Base-by-base conservation (phyloP, 2,888 invertebrate genomes). In the Toxonevra muliebris region DNA sequence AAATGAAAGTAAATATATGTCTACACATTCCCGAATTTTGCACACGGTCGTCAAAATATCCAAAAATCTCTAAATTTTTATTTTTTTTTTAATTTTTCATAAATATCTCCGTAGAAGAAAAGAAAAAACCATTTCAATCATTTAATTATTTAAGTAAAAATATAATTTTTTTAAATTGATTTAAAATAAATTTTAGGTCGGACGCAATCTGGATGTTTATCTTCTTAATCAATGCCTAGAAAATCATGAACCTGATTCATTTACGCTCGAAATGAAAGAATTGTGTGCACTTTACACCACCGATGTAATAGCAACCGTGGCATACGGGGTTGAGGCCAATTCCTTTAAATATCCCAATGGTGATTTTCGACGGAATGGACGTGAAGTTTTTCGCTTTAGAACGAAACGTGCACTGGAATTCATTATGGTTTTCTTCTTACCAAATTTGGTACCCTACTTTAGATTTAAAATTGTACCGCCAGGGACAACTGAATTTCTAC, bases 261-360 rank as follows among this genome's bases (percentile, higher is more conserved):
- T 79, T 55, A 76, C 75, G 54, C 45, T 80, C 52, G 85, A 85
- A 69, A 70, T 82, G 52, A 83, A 84, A 61, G 85, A 85, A 66
- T 72, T 84, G 11, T 82, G 83, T 54, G 83, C 85, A 0, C 75
- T 79, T 1, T 85, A 78, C 57, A 84, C 85, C 11, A 84, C 84
- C 2, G 88, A 88, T 71, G 80, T 87, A 1, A 87, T 88, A 66
- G 86, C 84, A 5, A 84, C 85, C 0, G 86, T 86, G 1, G 87
- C 87, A 1, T 88, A 82, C 55, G 87, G 87, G 0, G 77, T 88
- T 0, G 79, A 82, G 61, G 87, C 84, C 1, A 87, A 87, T 69
- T 85, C 85, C 2, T 76, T 87, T 17, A 81, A 79, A 13, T 76
- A 85, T 61, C 83, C 85, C 0, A 77, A 87, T 12, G 81, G 85